Percentiles rank a stretch among this genome's conserved stretches.
Conservation (phyloP, 2,888 invertebrate genomes). For the Candidula unifasciata region DNA sequence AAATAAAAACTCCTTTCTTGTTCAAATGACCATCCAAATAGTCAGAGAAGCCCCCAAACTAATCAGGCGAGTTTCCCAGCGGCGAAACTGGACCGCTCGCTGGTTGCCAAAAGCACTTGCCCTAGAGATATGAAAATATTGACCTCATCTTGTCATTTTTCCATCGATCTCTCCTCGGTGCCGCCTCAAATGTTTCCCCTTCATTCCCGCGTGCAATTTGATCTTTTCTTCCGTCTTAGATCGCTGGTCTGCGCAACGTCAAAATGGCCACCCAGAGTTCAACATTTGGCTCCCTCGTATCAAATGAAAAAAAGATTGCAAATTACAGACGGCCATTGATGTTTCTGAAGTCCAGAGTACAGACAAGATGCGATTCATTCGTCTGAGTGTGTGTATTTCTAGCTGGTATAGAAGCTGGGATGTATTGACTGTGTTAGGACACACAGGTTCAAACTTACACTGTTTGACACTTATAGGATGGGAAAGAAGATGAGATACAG, state of each 20-base stretch:
- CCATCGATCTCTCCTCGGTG: conserved; percentile 34
- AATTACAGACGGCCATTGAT: not conserved
- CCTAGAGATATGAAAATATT: conserved; percentile 44
- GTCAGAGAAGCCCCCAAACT: not conserved
- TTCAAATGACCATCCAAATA: not conserved
- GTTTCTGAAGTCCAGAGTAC: not conserved
- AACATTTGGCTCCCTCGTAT: conserved; percentile 1
- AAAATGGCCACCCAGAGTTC: conserved; percentile 15
- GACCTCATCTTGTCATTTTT: conserved; percentile 39
- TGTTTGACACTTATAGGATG: too few relatives aligned
- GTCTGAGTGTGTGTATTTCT: not conserved
- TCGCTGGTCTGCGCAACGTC: conserved; percentile 35
- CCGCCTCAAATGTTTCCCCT: conserved; percentile 29
- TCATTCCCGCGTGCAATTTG: conserved; percentile 38
- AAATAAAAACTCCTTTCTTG: too few relatives aligned
- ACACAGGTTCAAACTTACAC: too few relatives aligned
- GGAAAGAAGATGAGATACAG: too few relatives aligned
- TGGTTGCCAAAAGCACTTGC: conserved; percentile 33
- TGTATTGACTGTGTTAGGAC: too few relatives aligned
- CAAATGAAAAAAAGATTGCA: not conserved
- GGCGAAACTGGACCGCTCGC: conserved; percentile 36
- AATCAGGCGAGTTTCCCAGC: not conserved
- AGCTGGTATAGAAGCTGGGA: not conserved
- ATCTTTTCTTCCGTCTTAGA: conserved; percentile 43
- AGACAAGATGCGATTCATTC: too few relatives aligned